These are phyloP conservation scores for Actinemys pallida DNA, from an alignment of 2,113 vertebrate genomes.

Conservation along the genomic window DNA sequence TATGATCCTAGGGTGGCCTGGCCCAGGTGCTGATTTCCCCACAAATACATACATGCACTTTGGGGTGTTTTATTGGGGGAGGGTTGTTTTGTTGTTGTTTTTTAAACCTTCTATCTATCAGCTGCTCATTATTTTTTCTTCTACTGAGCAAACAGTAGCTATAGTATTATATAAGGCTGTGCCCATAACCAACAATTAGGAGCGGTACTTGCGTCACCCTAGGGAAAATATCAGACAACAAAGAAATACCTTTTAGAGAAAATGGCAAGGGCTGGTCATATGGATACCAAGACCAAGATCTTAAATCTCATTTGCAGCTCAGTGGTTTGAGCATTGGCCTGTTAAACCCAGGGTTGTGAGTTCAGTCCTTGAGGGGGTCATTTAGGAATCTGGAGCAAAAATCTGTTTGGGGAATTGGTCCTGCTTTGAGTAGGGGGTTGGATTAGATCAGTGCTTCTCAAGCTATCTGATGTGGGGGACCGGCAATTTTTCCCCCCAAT, in stretches of 20 bases:
- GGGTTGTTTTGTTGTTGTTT: background rate
- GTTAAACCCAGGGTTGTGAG: no score
- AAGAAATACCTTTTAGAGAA: background rate
- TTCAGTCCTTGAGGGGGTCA: no score
- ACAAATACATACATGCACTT: background rate
- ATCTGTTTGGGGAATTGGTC: no score
- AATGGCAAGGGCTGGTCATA: background rate
- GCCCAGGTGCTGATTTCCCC: background rate
- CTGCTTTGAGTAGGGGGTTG: no score
- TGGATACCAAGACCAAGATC: background rate
- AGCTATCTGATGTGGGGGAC: no score
- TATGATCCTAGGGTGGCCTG: background rate
- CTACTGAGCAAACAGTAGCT: constrained; percentile 3
- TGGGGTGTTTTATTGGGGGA: background rate
- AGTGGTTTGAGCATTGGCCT: no score
- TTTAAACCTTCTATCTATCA: background rate
- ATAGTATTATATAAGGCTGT: constrained; percentile 37
- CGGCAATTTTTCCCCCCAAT: no score
- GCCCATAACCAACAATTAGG: constrained; percentile 39
- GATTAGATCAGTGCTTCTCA: no score
- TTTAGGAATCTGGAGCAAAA: no score
- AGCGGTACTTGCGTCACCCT: constrained; percentile 44
- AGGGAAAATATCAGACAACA: constrained; percentile 27
- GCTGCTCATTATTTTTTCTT: background rate
- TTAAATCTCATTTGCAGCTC: background rate